Evolutionary conservation across 2,888 invertebrate species (phyloP), one percentile per base, ranked within the genome.

Genomic region (Drosophila tanythrix): DNA sequence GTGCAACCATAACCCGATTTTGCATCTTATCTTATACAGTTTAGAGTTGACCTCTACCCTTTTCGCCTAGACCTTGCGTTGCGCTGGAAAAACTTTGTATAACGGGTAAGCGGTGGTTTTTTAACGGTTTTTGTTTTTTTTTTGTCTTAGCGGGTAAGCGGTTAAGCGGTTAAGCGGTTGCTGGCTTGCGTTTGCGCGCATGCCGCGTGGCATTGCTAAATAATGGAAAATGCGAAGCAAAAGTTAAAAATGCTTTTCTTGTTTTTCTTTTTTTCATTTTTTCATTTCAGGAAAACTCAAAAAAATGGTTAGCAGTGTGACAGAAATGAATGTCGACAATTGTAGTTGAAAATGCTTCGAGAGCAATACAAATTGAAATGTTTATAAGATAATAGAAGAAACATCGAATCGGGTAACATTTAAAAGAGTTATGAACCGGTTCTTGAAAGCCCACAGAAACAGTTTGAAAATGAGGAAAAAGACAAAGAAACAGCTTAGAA

Each of bases 181-280:
- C 43, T 40, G 71, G 86, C 55, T 87, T 81, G 79, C 64, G 75
- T 67, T 77, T 83, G 74, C 76, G 77, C 65, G 81, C 88, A 76
- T 81, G 86, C 68, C 86, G 81, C 78, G 89, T 89, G 68, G 81
- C 79, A 79, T 91, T 91, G 83, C 92, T 91, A 91, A 81, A 78
- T 67, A 11, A 3, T 56, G 27, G 50, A 40, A 57, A 88, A 92
- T 88, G 83, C 88, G 60, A 83, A 85, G 83, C 81, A 76, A 79
- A 66, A 68, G 66, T 85, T 83, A 81, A 50, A 83, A 63, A 64
- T 56, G 63, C 15, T 11, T 43, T 66, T 43, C 4, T 38, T 58
- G 43, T 69, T 38, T 40, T 4, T 2, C 5, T n/a, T 21, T 21
- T 43, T 3, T 11, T 1, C 6, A 21, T 46, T 15, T n/a, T n/a